Percentiles rank a stretch among this genome's conserved stretches.
These are phyloP conservation scores for Ernsta delagoae DNA, from an alignment of 2,888 invertebrate species.

Conservation along the genomic window DNA sequence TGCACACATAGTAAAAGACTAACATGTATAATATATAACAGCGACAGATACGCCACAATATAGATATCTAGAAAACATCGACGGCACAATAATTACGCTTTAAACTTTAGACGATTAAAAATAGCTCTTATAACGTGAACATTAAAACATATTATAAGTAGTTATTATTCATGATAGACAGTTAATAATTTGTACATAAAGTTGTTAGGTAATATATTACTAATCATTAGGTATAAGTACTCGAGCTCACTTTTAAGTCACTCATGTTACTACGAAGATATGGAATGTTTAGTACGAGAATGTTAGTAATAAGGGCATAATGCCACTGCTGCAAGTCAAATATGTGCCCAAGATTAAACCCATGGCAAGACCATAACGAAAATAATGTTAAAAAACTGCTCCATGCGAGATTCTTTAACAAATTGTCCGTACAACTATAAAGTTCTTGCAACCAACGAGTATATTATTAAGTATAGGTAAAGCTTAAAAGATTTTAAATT, in stretches of 20 bases:
- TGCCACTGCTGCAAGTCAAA: constrained; percentile 42
- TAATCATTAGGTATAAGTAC: constrained; percentile 68
- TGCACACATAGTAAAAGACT: constrained; percentile 75
- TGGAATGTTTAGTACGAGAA: constrained; percentile 76
- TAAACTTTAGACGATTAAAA: constrained; percentile 41
- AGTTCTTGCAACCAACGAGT: constrained; percentile 1
- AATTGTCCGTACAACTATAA: background rate
- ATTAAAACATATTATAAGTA: background rate
- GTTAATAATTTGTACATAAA: constrained; percentile 57
- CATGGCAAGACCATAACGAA: constrained; percentile 57
- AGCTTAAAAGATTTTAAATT: too few relatives aligned
- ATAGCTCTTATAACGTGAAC: constrained; percentile 38
- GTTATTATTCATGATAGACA: constrained; percentile 43
- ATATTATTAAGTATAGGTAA: background rate
- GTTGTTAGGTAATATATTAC: constrained; percentile 47
- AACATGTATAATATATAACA: constrained; percentile 50
- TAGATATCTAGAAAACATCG: constrained; percentile 34
- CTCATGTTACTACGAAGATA: constrained; percentile 63
- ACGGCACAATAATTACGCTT: constrained; percentile 43
- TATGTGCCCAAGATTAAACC: constrained; percentile 20
- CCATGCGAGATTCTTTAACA: constrained; percentile 45
- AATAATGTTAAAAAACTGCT: constrained; percentile 34
- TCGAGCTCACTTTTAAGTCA: constrained; percentile 83
- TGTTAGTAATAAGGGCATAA: constrained; percentile 54
- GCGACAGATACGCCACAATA: constrained; percentile 41